phyloP scores from a whole-genome alignment of 2,888 invertebrate species.

The Diploptera punctata region DNA sequence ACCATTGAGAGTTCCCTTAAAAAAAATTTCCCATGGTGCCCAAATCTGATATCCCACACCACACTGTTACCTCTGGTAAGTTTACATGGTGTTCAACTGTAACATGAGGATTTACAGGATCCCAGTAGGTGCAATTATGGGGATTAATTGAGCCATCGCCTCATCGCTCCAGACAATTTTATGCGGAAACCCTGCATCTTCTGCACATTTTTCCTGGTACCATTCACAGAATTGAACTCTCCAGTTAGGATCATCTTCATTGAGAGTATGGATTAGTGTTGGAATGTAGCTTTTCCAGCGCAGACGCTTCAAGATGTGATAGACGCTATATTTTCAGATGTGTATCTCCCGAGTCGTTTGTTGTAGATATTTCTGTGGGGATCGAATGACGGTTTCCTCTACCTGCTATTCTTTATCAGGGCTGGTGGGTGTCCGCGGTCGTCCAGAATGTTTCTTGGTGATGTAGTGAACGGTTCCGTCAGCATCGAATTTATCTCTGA shows the following conservation, averaged over 20 bases:
- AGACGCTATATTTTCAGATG: too few relatives aligned
- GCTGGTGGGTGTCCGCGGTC: slow-evolving; percentile 20
- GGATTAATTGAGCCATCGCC: too few relatives aligned
- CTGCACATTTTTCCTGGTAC: too few relatives aligned
- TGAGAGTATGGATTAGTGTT: not conserved
- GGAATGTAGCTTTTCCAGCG: too few relatives aligned
- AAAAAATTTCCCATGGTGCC: too few relatives aligned
- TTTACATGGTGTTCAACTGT: not conserved
- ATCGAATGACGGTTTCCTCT: not conserved
- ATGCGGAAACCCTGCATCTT: too few relatives aligned
- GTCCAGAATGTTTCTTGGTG: too few relatives aligned
- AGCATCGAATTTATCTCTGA: slow-evolving; percentile 25
- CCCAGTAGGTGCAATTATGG: too few relatives aligned
- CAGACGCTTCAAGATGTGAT: not conserved
- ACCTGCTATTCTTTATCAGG: not conserved
- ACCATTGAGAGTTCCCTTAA: not conserved
- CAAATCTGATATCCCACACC: not conserved
- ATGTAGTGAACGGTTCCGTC: not conserved
- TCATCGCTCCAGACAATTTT: not conserved
- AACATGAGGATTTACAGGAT: too few relatives aligned
- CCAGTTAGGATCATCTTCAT: slow-evolving; percentile 2
- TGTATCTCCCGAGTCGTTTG: too few relatives aligned
- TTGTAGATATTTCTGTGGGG: not conserved
- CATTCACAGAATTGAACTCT: too few relatives aligned
- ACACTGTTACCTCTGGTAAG: not conserved